Conservation (phyloP, 2,113 vertebrate genomes). For the Pteruthius melanotis region DNA sequence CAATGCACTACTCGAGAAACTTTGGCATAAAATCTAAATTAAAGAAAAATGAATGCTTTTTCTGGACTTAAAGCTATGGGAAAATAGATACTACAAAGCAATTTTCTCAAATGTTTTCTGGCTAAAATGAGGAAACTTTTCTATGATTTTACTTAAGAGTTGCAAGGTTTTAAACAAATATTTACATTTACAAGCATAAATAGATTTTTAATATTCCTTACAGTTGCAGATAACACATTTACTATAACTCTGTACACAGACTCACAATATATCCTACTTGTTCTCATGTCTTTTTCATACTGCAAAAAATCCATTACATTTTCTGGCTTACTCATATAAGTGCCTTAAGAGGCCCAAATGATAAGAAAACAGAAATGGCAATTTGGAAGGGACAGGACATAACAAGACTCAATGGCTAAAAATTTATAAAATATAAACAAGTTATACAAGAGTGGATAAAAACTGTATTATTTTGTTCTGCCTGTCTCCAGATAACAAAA, state of each 20-base stretch:
- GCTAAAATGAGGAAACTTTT: background rate
- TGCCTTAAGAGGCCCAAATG: background rate
- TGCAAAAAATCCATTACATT: background rate
- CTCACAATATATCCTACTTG: background rate
- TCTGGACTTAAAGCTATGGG: background rate
- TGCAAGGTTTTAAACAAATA: background rate
- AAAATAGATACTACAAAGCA: background rate
- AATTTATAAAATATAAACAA: background rate
- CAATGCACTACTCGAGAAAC: background rate
- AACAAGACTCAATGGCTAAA: background rate
- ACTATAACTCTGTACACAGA: background rate
- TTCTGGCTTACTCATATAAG: background rate
- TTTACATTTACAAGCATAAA: background rate
- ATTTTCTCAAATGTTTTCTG: background rate
- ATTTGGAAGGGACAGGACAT: background rate
- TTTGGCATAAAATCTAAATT: background rate
- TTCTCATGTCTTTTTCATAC: background rate
- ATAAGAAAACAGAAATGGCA: background rate
- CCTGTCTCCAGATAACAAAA: background rate
- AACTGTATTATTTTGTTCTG: background rate
- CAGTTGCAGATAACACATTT: background rate
- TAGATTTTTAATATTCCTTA: background rate
- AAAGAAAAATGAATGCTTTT: background rate
- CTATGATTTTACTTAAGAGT: background rate
- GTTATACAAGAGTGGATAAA: background rate